Evolutionary conservation across 2,797 vertebrate species (phyloP).

Genomic region (Huso huso): DNA sequence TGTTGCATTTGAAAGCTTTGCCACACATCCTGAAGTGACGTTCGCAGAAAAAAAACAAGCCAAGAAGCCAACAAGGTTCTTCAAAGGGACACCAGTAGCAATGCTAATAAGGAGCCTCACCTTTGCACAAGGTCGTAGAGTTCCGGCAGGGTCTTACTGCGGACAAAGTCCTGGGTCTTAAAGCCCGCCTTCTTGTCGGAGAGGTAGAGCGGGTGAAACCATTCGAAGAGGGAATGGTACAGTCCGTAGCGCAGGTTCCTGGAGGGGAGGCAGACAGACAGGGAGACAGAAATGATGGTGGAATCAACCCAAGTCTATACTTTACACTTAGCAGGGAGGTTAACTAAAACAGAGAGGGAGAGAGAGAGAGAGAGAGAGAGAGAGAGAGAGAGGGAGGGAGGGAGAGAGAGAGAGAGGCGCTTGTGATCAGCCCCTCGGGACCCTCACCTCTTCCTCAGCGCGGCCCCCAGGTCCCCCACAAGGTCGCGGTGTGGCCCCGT

Average conservation of each 20-base stretch:
- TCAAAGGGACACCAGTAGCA: background rate
- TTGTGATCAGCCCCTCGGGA: background rate
- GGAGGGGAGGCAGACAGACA: background rate
- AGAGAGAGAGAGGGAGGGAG: too few relatives aligned
- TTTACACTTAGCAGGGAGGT: too few relatives aligned
- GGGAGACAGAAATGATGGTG: too few relatives aligned
- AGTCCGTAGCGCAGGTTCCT: slow-evolving; percentile 82
- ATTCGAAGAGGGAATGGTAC: slow-evolving; percentile 84
- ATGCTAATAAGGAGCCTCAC: slow-evolving; percentile 35
- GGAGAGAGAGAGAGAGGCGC: too few relatives aligned
- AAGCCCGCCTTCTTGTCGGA: slow-evolving; percentile 73
- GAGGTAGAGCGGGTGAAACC: slow-evolving; percentile 87
- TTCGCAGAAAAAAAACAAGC: too few relatives aligned
- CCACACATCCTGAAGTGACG: too few relatives aligned
- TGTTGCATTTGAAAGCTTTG: too few relatives aligned
- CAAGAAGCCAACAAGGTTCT: background rate
- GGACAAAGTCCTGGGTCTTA: slow-evolving; percentile 76
- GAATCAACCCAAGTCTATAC: too few relatives aligned
- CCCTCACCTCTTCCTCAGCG: slow-evolving; percentile 70
- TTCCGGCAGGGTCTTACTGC: slow-evolving; percentile 74
- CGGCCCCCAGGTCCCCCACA: slow-evolving; percentile 75
- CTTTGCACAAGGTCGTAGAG: slow-evolving; percentile 79
- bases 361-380: too few relatives aligned
- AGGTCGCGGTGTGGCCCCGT: slow-evolving; percentile 80
- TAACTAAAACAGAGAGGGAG: too few relatives aligned